These are phyloP conservation scores for Oenanthe oenanthe DNA, from an alignment of 2,113 vertebrate species.

Conservation along the genomic window DNA sequence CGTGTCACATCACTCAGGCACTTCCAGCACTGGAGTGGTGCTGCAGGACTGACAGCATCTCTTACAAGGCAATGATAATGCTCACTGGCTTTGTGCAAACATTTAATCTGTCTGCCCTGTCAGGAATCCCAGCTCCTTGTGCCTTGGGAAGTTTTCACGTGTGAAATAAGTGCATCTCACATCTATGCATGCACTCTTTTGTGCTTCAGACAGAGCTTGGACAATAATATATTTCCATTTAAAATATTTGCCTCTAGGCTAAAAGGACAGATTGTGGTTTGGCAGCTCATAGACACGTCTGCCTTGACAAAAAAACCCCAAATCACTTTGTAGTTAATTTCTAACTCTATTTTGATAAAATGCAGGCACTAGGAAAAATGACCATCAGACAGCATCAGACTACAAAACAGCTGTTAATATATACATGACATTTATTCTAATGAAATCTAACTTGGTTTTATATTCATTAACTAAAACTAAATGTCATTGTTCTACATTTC, in stretches of 20 bases:
- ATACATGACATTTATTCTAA: background rate
- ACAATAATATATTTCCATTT: background rate
- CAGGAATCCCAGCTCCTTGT: background rate
- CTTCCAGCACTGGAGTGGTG: background rate
- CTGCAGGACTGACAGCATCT: constrained; percentile 16
- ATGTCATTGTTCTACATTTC: background rate
- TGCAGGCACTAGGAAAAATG: background rate
- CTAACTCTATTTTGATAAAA: background rate
- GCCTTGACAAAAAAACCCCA: background rate
- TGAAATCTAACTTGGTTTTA: background rate
- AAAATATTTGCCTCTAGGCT: background rate
- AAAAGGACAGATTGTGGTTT: background rate
- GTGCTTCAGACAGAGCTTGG: background rate
- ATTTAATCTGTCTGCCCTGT: constrained; percentile 1
- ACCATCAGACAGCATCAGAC: background rate
- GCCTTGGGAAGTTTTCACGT: background rate
- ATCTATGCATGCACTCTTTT: background rate
- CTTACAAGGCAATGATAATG: background rate
- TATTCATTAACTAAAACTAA: background rate
- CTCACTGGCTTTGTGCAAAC: constrained; percentile 6
- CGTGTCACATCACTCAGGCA: constrained; percentile 18
- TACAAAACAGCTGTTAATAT: background rate
- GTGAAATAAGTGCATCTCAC: background rate
- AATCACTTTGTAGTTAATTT: background rate
- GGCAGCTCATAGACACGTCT: background rate